Evolutionary conservation across 2,797 vertebrate species (phyloP), one percentile per base, ranked within the genome.

Genomic region (Enteromius thamalakanensis): DNA sequence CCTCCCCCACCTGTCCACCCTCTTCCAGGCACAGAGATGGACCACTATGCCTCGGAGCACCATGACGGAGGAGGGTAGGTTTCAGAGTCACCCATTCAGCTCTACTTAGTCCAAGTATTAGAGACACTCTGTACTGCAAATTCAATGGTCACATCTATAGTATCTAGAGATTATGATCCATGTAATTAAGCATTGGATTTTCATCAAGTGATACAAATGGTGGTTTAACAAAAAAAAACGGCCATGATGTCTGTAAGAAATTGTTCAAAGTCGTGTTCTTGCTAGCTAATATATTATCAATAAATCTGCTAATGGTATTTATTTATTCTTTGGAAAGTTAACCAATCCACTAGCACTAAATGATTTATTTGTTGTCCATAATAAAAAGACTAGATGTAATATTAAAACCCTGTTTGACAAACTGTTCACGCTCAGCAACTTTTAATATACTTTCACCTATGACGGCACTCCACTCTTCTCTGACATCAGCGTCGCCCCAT

Each of bases 1-100:
- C 98, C 98, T 87, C 98, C 97, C 75, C 98, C 98, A 29, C 98
- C 98, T 0, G 90, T 98, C 72, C 98, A 99, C 90, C 98, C 98
- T 0, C 96, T 99, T 75, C 98, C 98, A 62, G 97, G 97, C 71
- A 98, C 98, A 53, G 97, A 99, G 87, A 92, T 99, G 93, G 97
- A 99, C 83, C 97, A 96, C 92, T 99, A 98, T 88, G 93, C 95
- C 70, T 94, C 93, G 64, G 97, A 98, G 77, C 96, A 96, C 86
- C 97, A 97, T 85, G 97, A 98, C 87, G 95, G 94, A 90, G 97
- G 96, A 94, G 94, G 95, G 95, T 95, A 94, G 9, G 81, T 65
- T n/a, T 60, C 29, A 12, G 37, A 26, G 23, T 9, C 29, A 17
- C 17, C 21, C 29, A 34, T 64, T 74, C 64, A 19, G 49, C 68